These are phyloP conservation scores for Trissolcus basalis DNA, from an alignment of 1,140 invertebrate genomes.

Conservation along the genomic window DNA sequence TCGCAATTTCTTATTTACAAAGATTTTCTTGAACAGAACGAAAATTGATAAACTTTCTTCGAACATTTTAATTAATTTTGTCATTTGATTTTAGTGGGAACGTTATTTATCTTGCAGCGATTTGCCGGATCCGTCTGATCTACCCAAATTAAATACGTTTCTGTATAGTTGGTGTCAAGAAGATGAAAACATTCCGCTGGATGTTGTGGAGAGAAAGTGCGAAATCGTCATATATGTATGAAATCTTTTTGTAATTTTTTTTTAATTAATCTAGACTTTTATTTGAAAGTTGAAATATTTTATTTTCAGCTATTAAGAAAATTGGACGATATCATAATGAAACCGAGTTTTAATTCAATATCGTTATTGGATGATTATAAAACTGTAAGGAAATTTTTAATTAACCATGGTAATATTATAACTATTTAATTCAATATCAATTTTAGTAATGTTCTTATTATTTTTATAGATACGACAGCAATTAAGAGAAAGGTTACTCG, in stretches of 20 bases:
- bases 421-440: too few species aligned
- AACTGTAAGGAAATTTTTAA: conserved; percentile 63
- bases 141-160: conserved; percentile 79
- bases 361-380: conserved; percentile 72
- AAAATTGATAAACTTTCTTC: too few species aligned
- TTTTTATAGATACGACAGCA: conserved; percentile 64
- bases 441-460: neutral
- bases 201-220: conserved; percentile 63
- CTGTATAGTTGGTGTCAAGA: conserved; percentile 79
- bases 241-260: conserved; percentile 3
- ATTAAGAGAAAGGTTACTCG: conserved; percentile 73
- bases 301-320: conserved; percentile 72
- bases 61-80: neutral
- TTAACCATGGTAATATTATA: too few species aligned
- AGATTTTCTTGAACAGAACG: too few species aligned
- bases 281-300: conserved; percentile 8
- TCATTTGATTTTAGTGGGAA: conserved; percentile 75
- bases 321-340: conserved; percentile 73
- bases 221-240: conserved; percentile 66
- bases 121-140: conserved; percentile 78
- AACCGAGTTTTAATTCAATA: conserved; percentile 48
- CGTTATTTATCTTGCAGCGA: conserved; percentile 80
- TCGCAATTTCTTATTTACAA: too few species aligned
- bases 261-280: conserved; percentile 1
- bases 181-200: conserved; percentile 72